phyloP scores from a whole-genome alignment of 2,888 invertebrate genomes.

The Caenorhabditis sulstoni region DNA sequence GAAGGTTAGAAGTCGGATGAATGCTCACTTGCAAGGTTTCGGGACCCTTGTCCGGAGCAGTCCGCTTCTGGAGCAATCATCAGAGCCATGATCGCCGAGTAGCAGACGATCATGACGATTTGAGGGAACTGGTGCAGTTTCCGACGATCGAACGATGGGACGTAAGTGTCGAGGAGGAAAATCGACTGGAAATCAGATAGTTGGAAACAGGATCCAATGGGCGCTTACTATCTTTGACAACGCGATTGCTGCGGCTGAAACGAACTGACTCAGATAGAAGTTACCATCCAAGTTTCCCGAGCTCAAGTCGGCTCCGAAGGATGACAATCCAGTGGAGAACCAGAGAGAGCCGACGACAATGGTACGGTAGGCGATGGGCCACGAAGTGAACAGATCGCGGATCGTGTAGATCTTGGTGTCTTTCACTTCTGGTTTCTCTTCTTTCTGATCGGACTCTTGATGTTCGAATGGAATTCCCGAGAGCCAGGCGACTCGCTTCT shows the following conservation, averaged over 20 bases:
- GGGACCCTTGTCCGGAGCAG: conserved; percentile 54
- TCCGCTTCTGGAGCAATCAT: conserved; percentile 63
- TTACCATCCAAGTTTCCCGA: conserved; percentile 67
- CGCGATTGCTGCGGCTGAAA: conserved; percentile 62
- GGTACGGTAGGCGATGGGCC: conserved; percentile 59
- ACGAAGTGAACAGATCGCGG: conserved; percentile 60
- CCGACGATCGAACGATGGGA: conserved; percentile 73
- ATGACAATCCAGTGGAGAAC: conserved; percentile 63
- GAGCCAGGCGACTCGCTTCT: conserved; percentile 46
- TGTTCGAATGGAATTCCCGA: conserved; percentile 17
- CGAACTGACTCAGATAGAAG: conserved; percentile 68
- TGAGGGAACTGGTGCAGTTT: conserved; percentile 76
- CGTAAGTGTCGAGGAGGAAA: conserved; percentile 71
- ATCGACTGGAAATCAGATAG: conserved; percentile 70
- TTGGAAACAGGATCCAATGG: no score
- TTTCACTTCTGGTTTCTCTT: not conserved
- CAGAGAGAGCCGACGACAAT: conserved; percentile 63
- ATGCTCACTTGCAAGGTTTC: conserved; percentile 66
- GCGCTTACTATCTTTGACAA: conserved; percentile 68
- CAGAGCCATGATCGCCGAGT: conserved; percentile 69
- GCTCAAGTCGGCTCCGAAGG: conserved; percentile 67
- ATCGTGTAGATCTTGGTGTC: conserved; percentile 65
- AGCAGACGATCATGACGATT: conserved; percentile 74
- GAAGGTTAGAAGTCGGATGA: no score
- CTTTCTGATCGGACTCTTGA: no score